These are phyloP conservation scores for Toxotes jaculatrix DNA, from an alignment of 2,113 vertebrate species.

Conservation along the genomic window DNA sequence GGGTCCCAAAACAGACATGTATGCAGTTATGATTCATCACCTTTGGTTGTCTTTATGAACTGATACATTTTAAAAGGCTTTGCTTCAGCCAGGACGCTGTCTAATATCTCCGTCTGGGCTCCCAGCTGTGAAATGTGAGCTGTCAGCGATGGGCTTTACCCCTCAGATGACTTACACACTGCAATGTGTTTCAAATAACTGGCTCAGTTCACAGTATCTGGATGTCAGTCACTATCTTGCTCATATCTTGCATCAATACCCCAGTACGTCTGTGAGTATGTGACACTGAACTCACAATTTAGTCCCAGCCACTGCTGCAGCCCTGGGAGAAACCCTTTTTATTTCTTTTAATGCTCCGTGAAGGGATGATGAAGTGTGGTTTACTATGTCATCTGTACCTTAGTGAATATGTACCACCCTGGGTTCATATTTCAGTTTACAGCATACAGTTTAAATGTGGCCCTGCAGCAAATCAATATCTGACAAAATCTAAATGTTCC, in stretches of 20 bases:
- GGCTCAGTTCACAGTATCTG: conserved; percentile 27
- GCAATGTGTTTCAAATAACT: conserved; percentile 48
- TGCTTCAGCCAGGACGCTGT: conserved; percentile 40
- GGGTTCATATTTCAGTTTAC: too few relatives aligned
- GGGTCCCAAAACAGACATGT: conserved; percentile 26
- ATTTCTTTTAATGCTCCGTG: not conserved
- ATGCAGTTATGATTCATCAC: conserved; percentile 47
- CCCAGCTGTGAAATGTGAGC: conserved; percentile 61
- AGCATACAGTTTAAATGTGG: not conserved
- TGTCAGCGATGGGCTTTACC: conserved; percentile 51
- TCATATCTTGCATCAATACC: conserved; percentile 43
- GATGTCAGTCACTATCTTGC: conserved; percentile 41
- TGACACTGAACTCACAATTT: conserved; percentile 20
- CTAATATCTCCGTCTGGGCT: conserved; percentile 43
- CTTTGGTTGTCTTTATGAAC: conserved; percentile 42
- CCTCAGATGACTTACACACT: conserved; percentile 36
- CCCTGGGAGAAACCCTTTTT: not conserved
- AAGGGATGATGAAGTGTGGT: not conserved
- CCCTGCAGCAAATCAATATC: not conserved
- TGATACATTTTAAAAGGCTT: conserved; percentile 46
- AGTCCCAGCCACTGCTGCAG: conserved; percentile 4
- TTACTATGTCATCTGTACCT: not conserved
- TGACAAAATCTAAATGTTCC: not conserved
- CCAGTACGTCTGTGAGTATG: conserved; percentile 3
- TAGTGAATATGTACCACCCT: too few relatives aligned